Conservation (phyloP, 2,888 invertebrate genomes). For the Phalera bucephala region DNA sequence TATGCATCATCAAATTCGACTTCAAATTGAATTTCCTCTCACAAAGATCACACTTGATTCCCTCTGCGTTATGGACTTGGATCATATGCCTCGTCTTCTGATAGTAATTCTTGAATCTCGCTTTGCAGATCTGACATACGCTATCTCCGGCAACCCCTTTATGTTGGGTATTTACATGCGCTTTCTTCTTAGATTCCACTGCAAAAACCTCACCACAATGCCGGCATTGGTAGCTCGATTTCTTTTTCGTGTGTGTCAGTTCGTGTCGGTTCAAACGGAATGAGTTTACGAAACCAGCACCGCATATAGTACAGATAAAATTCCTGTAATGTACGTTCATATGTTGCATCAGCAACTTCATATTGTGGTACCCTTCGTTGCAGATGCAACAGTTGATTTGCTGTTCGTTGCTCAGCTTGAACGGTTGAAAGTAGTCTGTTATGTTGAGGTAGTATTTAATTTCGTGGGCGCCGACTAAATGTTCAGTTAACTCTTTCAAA, state of each 20-base stretch:
- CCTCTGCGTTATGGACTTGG: constrained; percentile 68
- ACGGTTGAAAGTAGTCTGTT: constrained; percentile 69
- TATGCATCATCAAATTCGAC: constrained; percentile 64
- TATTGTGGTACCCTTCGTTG: constrained; percentile 63
- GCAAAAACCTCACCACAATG: constrained; percentile 66
- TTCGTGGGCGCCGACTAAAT: constrained; percentile 59
- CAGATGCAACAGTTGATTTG: constrained; percentile 69
- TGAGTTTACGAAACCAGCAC: constrained; percentile 69
- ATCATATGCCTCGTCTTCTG: constrained; percentile 75
- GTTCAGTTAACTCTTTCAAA: constrained; percentile 52
- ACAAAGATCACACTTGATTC: constrained; percentile 69
- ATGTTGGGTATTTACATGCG: constrained; percentile 69
- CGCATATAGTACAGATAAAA: constrained; percentile 72
- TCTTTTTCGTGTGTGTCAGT: constrained; percentile 67
- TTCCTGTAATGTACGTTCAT: constrained; percentile 74
- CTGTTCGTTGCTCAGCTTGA: constrained; percentile 59
- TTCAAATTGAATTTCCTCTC: constrained; percentile 73
- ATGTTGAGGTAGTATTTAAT: constrained; percentile 63
- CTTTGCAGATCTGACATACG: constrained; percentile 73
- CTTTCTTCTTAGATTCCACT: constrained; percentile 68
- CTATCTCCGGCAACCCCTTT: constrained; percentile 73
- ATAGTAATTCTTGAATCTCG: constrained; percentile 73
- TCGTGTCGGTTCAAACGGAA: constrained; percentile 68
- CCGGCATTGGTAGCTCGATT: constrained; percentile 61
- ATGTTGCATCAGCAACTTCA: constrained; percentile 71